Evolutionary conservation across 64 coral and sea anemone genomes (phyloP), one percentile per base, ranked within the genome.

Genomic region (Dendronephthya gigantea): DNA sequence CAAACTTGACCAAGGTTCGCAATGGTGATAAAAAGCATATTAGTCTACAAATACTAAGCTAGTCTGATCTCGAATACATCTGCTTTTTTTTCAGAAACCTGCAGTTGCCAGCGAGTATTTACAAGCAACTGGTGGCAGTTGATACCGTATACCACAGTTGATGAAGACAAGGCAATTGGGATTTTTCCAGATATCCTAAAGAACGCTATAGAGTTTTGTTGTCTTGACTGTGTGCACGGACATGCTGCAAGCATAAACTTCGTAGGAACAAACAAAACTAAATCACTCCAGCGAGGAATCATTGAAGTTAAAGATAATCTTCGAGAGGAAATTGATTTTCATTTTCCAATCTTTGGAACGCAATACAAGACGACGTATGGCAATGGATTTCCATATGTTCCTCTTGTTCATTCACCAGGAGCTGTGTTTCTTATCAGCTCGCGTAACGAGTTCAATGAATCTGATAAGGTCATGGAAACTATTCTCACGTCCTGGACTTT

Each of bases 61-160:
- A 17, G 19, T 31, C 33, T 28, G 10, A 34, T 39, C 37, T 9
- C 68, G 50, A 11, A 55, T 11, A 55, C 32, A 23, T 45, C 39
- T 70, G 10, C 74, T 35, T 66, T 84, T 68, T 75, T 40, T 69
- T 83, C 45, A 97, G 94, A 93, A 87, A 97, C 94, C 38, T 97
- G 94, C 50, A 93, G 88, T 35, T 97, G 94, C 87, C 90, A 93
- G 59, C 86, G 47, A 13, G 88, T 41, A 0, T 35, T 97, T 81
- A 81, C 90, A 56, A 97, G 88, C 39, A 97, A 93, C 79, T 97
- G 90, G 89, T 97, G 94, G 94, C 2, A 83, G 0, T 90, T 90
- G 58, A 89, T 87, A 11, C 94, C 94, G 49, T 96, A 96, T 34
- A 89, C 82, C 66, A 82, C 36, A 5, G 68, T 84, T 66, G 29